Conservation (phyloP, 2,888 invertebrate genomes). For the Nomada goodeniana region DNA sequence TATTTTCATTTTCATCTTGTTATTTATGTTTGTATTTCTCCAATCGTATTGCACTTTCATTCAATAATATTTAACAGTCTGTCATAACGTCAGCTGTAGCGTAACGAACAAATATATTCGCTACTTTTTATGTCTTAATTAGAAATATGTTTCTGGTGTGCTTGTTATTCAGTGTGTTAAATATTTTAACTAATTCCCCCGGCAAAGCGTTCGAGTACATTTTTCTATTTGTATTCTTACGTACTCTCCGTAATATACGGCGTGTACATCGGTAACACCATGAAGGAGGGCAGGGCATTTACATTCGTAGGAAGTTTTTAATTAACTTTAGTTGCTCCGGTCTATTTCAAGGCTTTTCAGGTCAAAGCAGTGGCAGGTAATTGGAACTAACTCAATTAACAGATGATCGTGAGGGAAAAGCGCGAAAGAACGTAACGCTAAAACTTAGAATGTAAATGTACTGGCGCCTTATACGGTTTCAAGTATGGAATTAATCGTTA, state of each 20-base stretch:
- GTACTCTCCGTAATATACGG: constrained; percentile 1
- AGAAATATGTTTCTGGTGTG: background rate
- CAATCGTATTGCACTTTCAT: too few relatives aligned
- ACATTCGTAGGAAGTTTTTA: constrained; percentile 31
- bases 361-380: constrained; percentile 6
- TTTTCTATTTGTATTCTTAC: constrained; percentile 19
- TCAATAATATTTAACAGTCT: too few relatives aligned
- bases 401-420: background rate
- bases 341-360: background rate
- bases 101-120: too few relatives aligned
- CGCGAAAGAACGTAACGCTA: background rate
- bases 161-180: constrained; percentile 3
- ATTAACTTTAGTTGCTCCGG: constrained; percentile 20
- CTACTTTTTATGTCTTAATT: background rate
- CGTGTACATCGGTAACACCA: background rate
- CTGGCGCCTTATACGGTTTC: too few relatives aligned
- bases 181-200: constrained; percentile 17
- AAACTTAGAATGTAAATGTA: background rate
- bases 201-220: constrained; percentile 15
- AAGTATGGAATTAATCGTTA: too few relatives aligned
- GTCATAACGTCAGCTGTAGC: too few relatives aligned
- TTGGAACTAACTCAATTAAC: constrained; percentile 13
- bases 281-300: background rate
- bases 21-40: too few relatives aligned
- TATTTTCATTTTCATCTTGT: background rate